Evolutionary conservation across 1,140 invertebrate species (phyloP), one percentile per base, ranked within the genome.

Genomic region (Linepithema humile): DNA sequence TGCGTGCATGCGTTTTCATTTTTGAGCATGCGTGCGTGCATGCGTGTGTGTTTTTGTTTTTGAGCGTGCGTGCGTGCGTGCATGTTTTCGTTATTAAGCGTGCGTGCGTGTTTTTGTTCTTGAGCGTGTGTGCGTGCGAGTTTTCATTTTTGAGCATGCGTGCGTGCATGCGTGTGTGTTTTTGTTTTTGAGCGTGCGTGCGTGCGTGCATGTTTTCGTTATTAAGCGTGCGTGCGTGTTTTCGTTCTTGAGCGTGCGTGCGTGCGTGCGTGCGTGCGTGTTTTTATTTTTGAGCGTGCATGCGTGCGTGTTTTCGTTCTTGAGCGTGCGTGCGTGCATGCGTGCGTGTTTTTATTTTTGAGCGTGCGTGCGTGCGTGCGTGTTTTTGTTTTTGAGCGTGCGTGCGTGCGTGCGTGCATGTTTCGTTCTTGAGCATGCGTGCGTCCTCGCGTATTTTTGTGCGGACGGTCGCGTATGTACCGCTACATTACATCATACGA

Each of bases 271-370:
- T 45, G 43, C 43, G 43, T 45, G 43, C 43, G n/a, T n/a, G n/a
- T n/a, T n/a, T n/a, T n/a, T n/a, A n/a, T n/a, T n/a, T n/a, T n/a
- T n/a, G n/a, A n/a, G n/a, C n/a, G n/a, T n/a, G n/a, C n/a, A n/a
- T n/a, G n/a, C n/a, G n/a, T n/a, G 89, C 86, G 86, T 91, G 90
- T 91, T 91, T 91, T 91, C 88, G 87, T 90, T 85, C 84, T 78
- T 23, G 74, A n/a, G n/a, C 70, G 85, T 84, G 50, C 87, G 86
- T 86, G 88, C 89, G 43, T 45, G 43, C 43, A 15, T 45, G 43
- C 43, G n/a, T n/a, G 89, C 86, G 86, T 91, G 90, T 91, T 91
- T 91, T 91, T 86, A 85, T 90, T 85, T 83, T 78, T 23, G 74
- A 53, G 17, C 48, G 12, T 62, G 72, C 62, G 48, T 53, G 67